phyloP scores from a whole-genome alignment of 2,888 invertebrate genomes.

The Thumatha senex region DNA sequence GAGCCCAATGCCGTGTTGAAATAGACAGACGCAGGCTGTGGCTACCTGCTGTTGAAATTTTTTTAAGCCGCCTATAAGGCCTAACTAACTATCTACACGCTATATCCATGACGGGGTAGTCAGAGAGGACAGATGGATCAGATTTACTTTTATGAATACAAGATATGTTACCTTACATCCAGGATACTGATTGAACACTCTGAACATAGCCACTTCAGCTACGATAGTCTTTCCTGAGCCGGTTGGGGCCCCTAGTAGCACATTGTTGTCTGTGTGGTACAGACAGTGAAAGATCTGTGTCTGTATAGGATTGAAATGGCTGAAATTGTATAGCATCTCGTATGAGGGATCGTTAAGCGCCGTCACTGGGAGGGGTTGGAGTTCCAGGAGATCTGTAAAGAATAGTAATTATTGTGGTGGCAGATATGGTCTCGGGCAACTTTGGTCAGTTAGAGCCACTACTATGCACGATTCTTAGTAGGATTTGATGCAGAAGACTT shows the following conservation, averaged over 20 bases:
- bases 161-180: slow-evolving; percentile 85
- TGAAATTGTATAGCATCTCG: slow-evolving; percentile 93
- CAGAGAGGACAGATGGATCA: too few species aligned
- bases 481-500: too few species aligned
- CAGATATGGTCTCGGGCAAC: too few species aligned
- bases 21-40: too few species aligned
- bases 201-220: slow-evolving; percentile 98
- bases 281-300: slow-evolving; percentile 98
- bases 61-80: too few species aligned
- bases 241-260: slow-evolving; percentile 97
- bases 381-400: slow-evolving; percentile 90
- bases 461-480: too few species aligned
- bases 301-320: slow-evolving; percentile 99
- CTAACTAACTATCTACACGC: too few species aligned
- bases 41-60: too few species aligned
- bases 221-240: slow-evolving; percentile 99
- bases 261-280: slow-evolving; percentile 97
- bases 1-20: too few species aligned
- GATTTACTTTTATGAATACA: too few species aligned
- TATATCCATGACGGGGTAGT: too few species aligned
- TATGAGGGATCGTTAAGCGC: slow-evolving; percentile 90
- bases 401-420: slow-evolving; percentile 5
- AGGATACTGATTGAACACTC: slow-evolving; percentile 92
- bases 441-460: too few species aligned
- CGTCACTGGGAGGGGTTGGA: slow-evolving; percentile 94